A percentile compares a stretch with the other conserved stretches of the same genome.
Evolutionary conservation across 1,140 invertebrate species (phyloP).

Genomic region (Cepaea nemoralis): DNA sequence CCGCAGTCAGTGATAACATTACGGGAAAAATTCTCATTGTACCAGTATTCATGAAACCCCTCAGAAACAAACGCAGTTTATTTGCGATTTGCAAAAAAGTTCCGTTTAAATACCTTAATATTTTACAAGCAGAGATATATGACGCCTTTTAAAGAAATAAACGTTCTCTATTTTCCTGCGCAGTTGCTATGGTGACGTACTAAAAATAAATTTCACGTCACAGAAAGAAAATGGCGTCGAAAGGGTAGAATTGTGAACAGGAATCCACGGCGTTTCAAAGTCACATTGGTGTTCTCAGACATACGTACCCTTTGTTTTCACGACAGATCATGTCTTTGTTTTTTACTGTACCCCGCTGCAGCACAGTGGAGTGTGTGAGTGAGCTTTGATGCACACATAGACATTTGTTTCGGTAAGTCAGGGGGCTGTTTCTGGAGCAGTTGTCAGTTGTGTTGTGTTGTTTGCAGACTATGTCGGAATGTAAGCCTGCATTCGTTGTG

Average conservation of each 20-base stretch:
- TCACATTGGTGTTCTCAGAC: constrained; percentile 25
- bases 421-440: no score
- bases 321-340: neutral
- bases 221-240: constrained; percentile 38
- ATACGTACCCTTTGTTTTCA: neutral
- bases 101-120: no score
- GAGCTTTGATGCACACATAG: neutral
- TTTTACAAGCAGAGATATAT: no score
- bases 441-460: no score
- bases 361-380: neutral
- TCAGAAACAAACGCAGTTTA: no score
- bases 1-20: neutral
- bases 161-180: neutral
- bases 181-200: constrained; percentile 36
- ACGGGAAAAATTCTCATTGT: neutral
- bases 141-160: no score
- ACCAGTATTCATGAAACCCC: neutral
- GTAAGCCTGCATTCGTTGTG: no score
- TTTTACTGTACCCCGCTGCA: neutral
- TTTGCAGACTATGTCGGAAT: no score
- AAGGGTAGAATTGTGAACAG: constrained; percentile 6
- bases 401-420: neutral
- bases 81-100: no score
- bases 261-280: neutral
- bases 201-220: constrained; percentile 42